Evolutionary conservation across 2,113 vertebrate genomes (phyloP), one percentile per base, ranked within the genome.

Genomic region (Xerus inauris): DNA sequence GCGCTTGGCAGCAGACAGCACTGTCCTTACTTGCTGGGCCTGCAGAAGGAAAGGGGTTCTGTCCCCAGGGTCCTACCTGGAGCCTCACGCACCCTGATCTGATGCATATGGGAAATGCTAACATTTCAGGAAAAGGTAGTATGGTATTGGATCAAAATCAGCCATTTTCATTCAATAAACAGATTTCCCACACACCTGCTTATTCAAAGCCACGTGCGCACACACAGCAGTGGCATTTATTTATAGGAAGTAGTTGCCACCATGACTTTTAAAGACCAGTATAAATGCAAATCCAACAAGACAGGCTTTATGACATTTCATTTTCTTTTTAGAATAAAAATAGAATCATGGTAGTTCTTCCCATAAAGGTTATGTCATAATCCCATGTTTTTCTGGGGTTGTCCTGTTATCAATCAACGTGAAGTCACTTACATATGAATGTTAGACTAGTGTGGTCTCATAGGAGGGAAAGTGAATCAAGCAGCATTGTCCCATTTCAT

Each of bases 291-390:
- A 91, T 82, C 73, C 81, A 35, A 32, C 24, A 12, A 3, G 22
- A 65, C 62, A 35, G 3, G 40, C 49, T 69, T 76, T 30, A 40
- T 0, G 67, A 77, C 71, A 13, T 75, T 91, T 57, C 42, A 9
- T 91, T 83, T 94, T 59, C 45, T 30, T 80, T 86, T 76, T 17
- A 5, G 69, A 92, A 94, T 76, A 80, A 76, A 94, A 62, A 77
- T 38, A 81, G 49, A 76, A 91, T 71, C 10, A 16, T 47, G 65
- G 47, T 73, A 38, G 65, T 75, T 59, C n/a, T 92, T 76, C 64
- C n/a, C 72, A 73, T 83, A 72, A 42, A 95, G 64, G 87, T 57
- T 28, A 17, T 75, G 72, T 71, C 51, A 87, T 75, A 71, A 80
- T 64, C 57, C 76, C 51, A 81, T 47, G 20, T 93, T 83, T 94